Conservation (phyloP, 2,797 vertebrate genomes). For the Melanotaenia maccullochi region DNA sequence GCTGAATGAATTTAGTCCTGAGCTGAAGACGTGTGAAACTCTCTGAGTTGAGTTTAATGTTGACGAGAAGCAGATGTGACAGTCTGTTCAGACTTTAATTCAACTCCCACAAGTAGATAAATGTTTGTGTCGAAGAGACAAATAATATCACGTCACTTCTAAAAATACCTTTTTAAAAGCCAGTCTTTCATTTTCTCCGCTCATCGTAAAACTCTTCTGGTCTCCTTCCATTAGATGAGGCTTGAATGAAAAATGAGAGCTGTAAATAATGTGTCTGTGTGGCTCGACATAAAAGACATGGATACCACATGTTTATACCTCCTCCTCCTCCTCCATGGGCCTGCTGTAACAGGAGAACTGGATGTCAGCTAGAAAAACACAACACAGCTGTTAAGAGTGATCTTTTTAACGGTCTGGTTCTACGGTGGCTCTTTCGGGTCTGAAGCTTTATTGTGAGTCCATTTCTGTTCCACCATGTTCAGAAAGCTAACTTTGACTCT, state of each 20-base stretch:
- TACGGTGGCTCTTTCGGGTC: no score
- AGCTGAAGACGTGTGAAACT: background rate
- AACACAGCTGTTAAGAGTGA: no score
- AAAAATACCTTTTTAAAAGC: slow-evolving; percentile 14
- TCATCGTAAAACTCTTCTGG: background rate
- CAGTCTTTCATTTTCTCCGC: slow-evolving; percentile 3
- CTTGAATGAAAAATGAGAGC: slow-evolving; percentile 20
- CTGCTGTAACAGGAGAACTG: slow-evolving; percentile 4
- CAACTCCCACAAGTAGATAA: background rate
- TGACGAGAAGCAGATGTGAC: slow-evolving; percentile 5
- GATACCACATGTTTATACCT: background rate
- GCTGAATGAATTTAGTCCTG: no score
- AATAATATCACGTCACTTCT: slow-evolving; percentile 7
- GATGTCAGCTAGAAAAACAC: background rate
- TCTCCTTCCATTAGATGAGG: background rate
- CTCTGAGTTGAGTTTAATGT: background rate
- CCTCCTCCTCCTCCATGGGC: background rate
- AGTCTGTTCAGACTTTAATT: no score
- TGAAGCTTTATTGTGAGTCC: no score
- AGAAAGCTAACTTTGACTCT: no score
- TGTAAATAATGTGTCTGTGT: slow-evolving; percentile 1
- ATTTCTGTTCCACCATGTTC: no score
- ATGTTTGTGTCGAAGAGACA: slow-evolving; percentile 16
- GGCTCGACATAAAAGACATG: background rate
- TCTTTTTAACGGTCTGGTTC: no score